phyloP scores from a whole-genome alignment of 2,797 vertebrate genomes.

The Neoniphon sammara region DNA sequence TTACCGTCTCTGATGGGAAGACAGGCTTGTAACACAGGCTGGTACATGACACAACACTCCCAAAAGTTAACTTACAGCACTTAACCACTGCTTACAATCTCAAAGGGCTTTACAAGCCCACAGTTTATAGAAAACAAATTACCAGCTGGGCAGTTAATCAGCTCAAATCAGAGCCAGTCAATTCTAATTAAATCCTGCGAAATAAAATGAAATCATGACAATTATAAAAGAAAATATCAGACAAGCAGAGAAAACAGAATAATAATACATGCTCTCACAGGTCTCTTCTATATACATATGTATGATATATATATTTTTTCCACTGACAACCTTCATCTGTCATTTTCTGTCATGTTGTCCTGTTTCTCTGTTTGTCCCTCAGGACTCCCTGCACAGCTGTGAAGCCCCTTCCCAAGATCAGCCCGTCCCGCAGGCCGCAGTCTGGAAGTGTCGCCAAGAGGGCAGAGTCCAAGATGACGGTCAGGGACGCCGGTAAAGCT shows the following conservation, averaged over 20 bases:
- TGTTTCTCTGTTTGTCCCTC: slow-evolving; percentile 18
- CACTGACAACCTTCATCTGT: neutral
- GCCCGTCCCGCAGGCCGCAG: slow-evolving; percentile 13
- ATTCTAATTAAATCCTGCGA: too few relatives aligned
- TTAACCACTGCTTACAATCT: too few relatives aligned
- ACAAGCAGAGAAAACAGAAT: too few relatives aligned
- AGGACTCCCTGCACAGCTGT: slow-evolving; percentile 63
- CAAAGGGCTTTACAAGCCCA: too few relatives aligned
- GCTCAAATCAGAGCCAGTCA: too few relatives aligned
- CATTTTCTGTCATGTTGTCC: neutral
- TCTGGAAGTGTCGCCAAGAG: slow-evolving; percentile 55
- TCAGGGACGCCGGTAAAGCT: slow-evolving; percentile 23
- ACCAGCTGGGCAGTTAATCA: too few relatives aligned
- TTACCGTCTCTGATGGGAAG: neutral
- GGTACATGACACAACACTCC: neutral
- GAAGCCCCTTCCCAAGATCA: slow-evolving; percentile 77
- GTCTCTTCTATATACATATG: too few relatives aligned
- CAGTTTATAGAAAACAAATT: too few relatives aligned
- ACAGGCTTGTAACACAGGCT: neutral
- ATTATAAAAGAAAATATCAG: too few relatives aligned
- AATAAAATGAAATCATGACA: too few relatives aligned
- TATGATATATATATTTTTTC: neutral
- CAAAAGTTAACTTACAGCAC: too few relatives aligned
- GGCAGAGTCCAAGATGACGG: slow-evolving; percentile 18
- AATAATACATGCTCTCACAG: too few relatives aligned